phyloP scores from a whole-genome alignment of 2,797 vertebrate species.

The Rhinoraja longicauda region DNA sequence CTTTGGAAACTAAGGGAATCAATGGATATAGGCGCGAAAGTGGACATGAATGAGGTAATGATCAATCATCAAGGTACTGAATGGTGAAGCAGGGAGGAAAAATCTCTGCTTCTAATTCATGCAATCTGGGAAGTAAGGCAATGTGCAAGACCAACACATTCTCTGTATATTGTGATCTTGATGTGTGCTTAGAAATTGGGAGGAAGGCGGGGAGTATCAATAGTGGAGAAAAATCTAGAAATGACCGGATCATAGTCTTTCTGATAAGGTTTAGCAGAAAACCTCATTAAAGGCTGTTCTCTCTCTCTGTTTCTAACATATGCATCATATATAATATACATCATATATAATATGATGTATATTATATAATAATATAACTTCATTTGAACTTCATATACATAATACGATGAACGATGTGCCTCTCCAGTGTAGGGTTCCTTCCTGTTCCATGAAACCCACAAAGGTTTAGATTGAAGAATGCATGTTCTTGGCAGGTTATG shows the following conservation, averaged over 20 bases:
- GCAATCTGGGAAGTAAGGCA: background rate
- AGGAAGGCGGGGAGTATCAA: background rate
- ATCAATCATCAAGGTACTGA: no score
- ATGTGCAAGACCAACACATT: background rate
- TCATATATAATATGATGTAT: no score
- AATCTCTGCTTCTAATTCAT: no score
- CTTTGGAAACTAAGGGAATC: no score
- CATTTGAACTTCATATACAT: background rate
- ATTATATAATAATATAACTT: no score
- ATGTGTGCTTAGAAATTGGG: background rate
- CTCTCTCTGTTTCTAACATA: background rate
- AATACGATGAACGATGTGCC: background rate
- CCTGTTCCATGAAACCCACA: background rate
- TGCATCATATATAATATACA: no score
- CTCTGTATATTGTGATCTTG: background rate
- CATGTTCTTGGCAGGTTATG: background rate
- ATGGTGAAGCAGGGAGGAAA: no score
- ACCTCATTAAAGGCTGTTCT: background rate
- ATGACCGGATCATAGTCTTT: background rate
- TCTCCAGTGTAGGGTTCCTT: background rate
- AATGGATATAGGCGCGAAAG: no score
- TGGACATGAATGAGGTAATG: no score
- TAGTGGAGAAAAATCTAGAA: background rate
- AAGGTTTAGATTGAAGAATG: background rate
- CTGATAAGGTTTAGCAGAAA: background rate